These are phyloP conservation scores for Apotomis capreana DNA, from an alignment of 2,888 invertebrate species.

Conservation along the genomic window DNA sequence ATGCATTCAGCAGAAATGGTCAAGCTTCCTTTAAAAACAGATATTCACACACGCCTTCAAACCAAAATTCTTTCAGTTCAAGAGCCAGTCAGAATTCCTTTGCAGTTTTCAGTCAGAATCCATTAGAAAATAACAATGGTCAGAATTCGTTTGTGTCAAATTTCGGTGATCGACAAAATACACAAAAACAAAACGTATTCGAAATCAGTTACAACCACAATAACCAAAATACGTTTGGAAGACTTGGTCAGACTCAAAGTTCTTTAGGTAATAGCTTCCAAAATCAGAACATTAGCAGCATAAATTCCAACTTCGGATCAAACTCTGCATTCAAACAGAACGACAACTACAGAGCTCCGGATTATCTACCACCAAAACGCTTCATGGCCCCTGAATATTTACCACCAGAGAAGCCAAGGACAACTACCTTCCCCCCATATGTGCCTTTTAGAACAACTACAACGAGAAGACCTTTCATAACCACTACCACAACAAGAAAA, in stretches of 20 bases:
- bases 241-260: conserved; percentile 3
- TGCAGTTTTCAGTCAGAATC: not conserved
- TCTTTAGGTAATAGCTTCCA: not conserved
- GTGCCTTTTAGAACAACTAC: not conserved
- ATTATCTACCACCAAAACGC: conserved; percentile 16
- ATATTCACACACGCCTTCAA: not conserved
- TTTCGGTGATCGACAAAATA: conserved; percentile 1
- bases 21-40: not conserved
- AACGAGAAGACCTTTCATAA: conserved; percentile 5
- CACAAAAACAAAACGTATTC: not conserved
- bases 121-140: not conserved
- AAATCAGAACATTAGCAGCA: not conserved
- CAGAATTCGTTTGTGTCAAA: conserved; percentile 5
- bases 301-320: not conserved
- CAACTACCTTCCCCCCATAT: not conserved
- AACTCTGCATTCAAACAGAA: conserved; percentile 1
- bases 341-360: not conserved
- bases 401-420: conserved; percentile 3
- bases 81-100: not conserved
- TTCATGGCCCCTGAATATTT: conserved; percentile 17
- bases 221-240: not conserved
- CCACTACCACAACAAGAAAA: conserved; percentile 4
- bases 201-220: not conserved
- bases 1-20: not conserved
- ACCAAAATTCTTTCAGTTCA: not conserved